Evolutionary conservation across 2,113 vertebrate genomes (phyloP).

Genomic region (Ciconia boyciana): DNA sequence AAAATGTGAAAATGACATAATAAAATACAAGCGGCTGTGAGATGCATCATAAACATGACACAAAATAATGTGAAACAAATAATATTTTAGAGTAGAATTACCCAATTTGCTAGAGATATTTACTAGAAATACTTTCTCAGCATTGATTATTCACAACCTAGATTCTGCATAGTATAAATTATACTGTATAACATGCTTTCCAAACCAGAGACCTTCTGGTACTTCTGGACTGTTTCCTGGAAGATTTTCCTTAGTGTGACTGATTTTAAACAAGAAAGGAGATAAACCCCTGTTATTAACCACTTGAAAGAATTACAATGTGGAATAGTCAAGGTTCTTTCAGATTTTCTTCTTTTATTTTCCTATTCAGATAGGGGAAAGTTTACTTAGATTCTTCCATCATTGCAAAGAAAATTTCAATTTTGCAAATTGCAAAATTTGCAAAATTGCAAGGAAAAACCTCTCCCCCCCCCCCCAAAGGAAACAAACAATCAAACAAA

Average conservation of each 20-base stretch:
- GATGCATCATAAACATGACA: not conserved
- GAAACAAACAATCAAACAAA: not conserved
- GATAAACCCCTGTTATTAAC: not conserved
- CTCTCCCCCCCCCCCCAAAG: accelerated
- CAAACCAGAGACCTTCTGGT: not conserved
- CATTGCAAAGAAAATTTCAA: not conserved
- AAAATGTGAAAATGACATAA: not conserved
- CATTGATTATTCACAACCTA: not conserved
- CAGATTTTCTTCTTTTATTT: not conserved
- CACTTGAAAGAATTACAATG: not conserved
- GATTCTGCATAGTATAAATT: not conserved
- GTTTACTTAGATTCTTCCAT: not conserved
- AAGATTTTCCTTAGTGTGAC: not conserved
- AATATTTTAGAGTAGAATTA: not conserved
- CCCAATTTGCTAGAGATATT: not conserved
- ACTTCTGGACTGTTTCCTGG: not conserved
- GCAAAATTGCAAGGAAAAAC: too few species aligned
- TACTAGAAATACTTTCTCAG: not conserved
- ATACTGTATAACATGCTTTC: not conserved
- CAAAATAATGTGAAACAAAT: not conserved
- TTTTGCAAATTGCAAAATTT: not conserved
- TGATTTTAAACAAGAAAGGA: not conserved
- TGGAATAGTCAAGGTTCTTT: not conserved
- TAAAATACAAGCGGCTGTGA: not conserved
- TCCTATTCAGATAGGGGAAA: not conserved